Evolutionary conservation across 2,797 vertebrate species (phyloP), one percentile per base, ranked within the genome.

Genomic region (Esox lucius): DNA sequence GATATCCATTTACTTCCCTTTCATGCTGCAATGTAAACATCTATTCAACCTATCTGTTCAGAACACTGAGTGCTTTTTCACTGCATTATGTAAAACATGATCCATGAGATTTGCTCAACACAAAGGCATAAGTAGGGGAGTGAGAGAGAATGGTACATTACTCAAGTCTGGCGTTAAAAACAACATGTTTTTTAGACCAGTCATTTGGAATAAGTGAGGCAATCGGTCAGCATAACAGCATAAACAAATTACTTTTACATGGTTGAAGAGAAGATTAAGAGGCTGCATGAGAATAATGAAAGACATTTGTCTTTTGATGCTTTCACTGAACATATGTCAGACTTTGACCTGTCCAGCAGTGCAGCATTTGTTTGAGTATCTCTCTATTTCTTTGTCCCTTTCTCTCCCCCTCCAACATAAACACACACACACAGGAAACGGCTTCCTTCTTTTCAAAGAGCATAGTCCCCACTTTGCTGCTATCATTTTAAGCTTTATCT

Each of bases 221-320:
- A 86, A 86, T 87, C 81, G 81, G 81, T 87, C 83, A 87, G 84
- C 56, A 61, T 81, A 87, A 80, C 72, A 75, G 80, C 81, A 78
- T 80, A 88, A 86, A 88, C 81, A 86, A 87, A 84, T 80, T 76
- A 85, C 78, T 86, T 85, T 86, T 81, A 83, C 76, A 80, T 81
- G 80, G 77, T 80, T 75, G 76, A 78, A 64, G 72, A 79, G 78
- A 82, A 81, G 82, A 84, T 78, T 76, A 81, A 76, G 70, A 80
- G 74, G 82, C 80, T 83, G 84, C 83, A 85, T 86, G 83, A 68
- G 80, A 87, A 78, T 81, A 81, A 82, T 73, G 78, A 84, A 87
- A 85, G 78, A 81, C 83, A 83, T 84, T 81, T 84, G 82, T 86
- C 81, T 83, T 76, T 65, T 76, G 77, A 82, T 77, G 75, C 49